Percentiles rank a stretch among this genome's conserved stretches.
Conservation (phyloP, 2,888 invertebrate species). For the Aelia acuminata region DNA sequence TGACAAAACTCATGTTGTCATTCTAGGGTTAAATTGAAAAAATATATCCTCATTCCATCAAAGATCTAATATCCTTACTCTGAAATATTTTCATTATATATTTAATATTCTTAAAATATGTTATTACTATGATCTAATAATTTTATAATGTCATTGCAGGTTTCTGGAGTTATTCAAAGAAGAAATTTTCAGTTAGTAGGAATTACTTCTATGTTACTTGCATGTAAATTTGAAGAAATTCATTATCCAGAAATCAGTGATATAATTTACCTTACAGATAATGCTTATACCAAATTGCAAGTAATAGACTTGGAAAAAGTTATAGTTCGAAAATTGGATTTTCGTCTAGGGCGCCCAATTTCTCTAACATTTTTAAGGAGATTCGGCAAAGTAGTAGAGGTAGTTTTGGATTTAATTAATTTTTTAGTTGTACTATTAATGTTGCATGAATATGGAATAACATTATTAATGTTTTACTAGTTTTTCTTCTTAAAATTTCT, state of each 20-base stretch:
- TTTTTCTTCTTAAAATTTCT: too few species aligned
- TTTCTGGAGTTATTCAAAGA: constrained; percentile 7
- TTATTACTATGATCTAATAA: not conserved
- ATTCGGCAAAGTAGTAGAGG: constrained; percentile 57
- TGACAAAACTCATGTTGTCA: too few species aligned
- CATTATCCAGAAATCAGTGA: constrained; percentile 88
- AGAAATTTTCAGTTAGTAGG: constrained; percentile 89
- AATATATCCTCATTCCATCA: too few species aligned
- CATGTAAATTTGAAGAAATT: constrained; percentile 96
- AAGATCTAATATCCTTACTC: too few species aligned
- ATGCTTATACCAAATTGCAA: constrained; percentile 53
- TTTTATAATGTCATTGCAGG: not conserved
- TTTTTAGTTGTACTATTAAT: too few species aligned
- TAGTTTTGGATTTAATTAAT: not conserved
- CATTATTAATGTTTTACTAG: too few species aligned
- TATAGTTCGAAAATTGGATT: constrained; percentile 56
- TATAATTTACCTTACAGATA: constrained; percentile 87
- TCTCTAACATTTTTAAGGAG: constrained; percentile 61
- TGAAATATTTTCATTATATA: not conserved
- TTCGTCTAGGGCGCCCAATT: constrained; percentile 60
- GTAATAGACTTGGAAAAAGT: constrained; percentile 58
- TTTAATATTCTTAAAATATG: not conserved
- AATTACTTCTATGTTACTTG: constrained; percentile 89
- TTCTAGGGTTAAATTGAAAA: too few species aligned
- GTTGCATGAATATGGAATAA: too few species aligned